These are phyloP conservation scores for Harpagoxenus sublaevis DNA, from an alignment of 2,888 invertebrate genomes.

Conservation along the genomic window DNA sequence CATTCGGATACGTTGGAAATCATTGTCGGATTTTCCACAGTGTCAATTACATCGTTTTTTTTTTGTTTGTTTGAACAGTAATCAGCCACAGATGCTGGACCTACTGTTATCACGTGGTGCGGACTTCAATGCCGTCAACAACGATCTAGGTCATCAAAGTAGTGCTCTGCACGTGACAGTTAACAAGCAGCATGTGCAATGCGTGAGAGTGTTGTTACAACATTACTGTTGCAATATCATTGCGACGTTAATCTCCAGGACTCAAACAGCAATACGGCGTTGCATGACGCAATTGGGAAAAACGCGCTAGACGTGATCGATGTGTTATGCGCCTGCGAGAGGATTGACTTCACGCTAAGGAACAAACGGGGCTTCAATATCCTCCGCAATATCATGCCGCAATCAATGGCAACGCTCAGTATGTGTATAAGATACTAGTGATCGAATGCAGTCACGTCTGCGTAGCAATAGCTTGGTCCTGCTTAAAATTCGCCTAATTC, in stretches of 20 bases:
- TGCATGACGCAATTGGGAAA: conserved; percentile 95
- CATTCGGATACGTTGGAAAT: conserved; percentile 89
- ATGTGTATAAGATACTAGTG: conserved; percentile 78
- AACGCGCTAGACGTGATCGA: conserved; percentile 93
- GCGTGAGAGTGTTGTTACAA: conserved; percentile 91
- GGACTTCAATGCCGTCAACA: conserved; percentile 92
- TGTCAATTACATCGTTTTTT: background rate
- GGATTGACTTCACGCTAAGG: conserved; percentile 91
- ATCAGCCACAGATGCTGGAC: conserved; percentile 91
- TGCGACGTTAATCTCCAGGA: conserved; percentile 92
- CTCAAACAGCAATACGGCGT: conserved; percentile 93
- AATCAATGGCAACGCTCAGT: conserved; percentile 93
- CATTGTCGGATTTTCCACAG: conserved; percentile 17
- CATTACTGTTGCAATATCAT: conserved; percentile 89
- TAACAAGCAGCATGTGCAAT: conserved; percentile 93
- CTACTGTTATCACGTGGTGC: conserved; percentile 91
- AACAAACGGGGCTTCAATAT: conserved; percentile 96
- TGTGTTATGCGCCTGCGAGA: conserved; percentile 88
- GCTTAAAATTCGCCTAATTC: background rate
- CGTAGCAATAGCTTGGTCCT: background rate
- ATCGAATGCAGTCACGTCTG: background rate
- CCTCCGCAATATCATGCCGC: conserved; percentile 95
- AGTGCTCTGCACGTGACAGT: conserved; percentile 95
- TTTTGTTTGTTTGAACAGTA: conserved; percentile 81
- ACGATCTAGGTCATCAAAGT: conserved; percentile 92